Evolutionary conservation across 2,888 invertebrate species (phyloP).

Genomic region (Callinectes sapidus): DNA sequence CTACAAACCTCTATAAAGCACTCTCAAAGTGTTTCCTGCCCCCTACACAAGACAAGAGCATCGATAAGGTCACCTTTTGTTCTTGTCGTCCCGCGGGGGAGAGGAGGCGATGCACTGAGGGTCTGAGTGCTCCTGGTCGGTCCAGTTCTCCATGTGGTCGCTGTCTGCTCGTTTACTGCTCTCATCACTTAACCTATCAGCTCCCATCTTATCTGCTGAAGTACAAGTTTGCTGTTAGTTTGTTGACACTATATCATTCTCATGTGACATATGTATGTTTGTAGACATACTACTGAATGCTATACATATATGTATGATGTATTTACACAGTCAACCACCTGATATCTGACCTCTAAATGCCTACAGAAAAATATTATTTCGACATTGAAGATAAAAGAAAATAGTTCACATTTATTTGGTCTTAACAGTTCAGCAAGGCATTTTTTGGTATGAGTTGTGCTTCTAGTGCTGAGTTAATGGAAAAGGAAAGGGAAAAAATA

Average conservation of each 20-base stretch:
- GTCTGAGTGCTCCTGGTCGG: constrained; percentile 83
- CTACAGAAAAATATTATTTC: not conserved
- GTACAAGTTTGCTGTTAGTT: not conserved
- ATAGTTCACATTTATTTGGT: not conserved
- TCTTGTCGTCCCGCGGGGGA: constrained; percentile 74
- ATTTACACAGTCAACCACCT: constrained; percentile 27
- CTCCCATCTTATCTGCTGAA: constrained; percentile 70
- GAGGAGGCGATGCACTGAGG: constrained; percentile 77
- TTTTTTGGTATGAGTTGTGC: not conserved
- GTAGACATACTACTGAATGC: not conserved
- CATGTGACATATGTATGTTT: not conserved
- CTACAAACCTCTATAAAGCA: not conserved
- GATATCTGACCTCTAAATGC: not conserved
- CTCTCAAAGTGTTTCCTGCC: not conserved
- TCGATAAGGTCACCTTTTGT: constrained; percentile 65
- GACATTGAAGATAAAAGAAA: not conserved
- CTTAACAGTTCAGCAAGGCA: not conserved
- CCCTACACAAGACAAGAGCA: not conserved
- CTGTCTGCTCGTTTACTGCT: constrained; percentile 79
- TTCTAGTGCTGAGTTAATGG: not conserved
- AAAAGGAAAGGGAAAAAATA: not conserved
- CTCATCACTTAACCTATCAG: constrained; percentile 79
- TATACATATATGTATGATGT: not conserved
- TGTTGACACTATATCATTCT: not conserved
- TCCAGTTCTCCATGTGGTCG: constrained; percentile 77